These are phyloP conservation scores for Serinus canaria DNA, from an alignment of 2,113 vertebrate genomes.

Conservation along the genomic window DNA sequence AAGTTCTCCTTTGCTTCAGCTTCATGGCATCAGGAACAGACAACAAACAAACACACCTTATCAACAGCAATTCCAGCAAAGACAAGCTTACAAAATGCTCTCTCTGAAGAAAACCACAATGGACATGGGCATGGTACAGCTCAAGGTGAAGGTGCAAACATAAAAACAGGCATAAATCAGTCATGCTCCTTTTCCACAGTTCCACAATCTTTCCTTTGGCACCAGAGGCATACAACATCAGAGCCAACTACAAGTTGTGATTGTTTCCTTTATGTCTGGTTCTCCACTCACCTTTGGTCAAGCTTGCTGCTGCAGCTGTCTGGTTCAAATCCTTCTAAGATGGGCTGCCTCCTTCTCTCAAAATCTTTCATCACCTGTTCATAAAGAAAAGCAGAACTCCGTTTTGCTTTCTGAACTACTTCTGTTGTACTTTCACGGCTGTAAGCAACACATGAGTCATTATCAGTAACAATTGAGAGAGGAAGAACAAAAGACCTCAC, in stretches of 20 bases:
- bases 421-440: background rate
- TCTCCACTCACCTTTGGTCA: background rate
- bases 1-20: background rate
- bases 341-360: background rate
- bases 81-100: background rate
- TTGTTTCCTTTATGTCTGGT: background rate
- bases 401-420: background rate
- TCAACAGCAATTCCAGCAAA: background rate
- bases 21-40: background rate
- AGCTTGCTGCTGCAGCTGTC: background rate
- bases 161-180: background rate
- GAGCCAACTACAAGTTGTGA: background rate
- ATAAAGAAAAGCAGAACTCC: constrained; percentile 26
- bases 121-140: background rate
- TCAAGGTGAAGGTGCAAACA: background rate
- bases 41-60: background rate
- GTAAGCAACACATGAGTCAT: background rate
- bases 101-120: background rate
- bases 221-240: background rate
- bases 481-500: background rate
- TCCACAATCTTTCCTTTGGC: background rate
- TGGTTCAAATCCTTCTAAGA: background rate
- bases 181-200: background rate
- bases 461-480: background rate
- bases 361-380: background rate